Base-by-base conservation (phyloP, 2,888 invertebrate genomes). In the Synanthedon andrenaeformis region DNA sequence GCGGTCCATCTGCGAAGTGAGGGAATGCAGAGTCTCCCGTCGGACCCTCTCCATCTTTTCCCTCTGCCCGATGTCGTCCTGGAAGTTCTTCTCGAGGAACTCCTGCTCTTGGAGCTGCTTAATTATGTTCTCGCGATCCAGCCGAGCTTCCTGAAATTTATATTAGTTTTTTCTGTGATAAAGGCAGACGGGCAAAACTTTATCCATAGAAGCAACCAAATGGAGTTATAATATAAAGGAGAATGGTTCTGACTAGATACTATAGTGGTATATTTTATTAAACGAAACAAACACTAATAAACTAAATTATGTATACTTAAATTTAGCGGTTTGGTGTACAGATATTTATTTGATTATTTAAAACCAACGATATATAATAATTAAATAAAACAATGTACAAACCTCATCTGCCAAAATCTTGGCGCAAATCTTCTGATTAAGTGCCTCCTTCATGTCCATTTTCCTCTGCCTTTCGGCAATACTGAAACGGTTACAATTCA, bases 21-120 rank as follows among this genome's bases (percentile, higher is more conserved):
- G 72, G 0, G 83, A 74, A 0, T 69, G 65, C 51, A 75, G 74
- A 1, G 80, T 79, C 45, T 85, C 82, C 0, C 61, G 56, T 53
- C 76, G 74, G 3, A 67, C 69, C 19, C 73, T 61, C 11, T 86
- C 73, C 8, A 60, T 35, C 57, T 84, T 88, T 52, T 71, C 69
- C 13, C 69, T 58, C 55, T 73, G 79, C 0, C 68, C 67, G 3
- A 74, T 65, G 42, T 88, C 82, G 10, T 82, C 77, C 52, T 79
- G 73, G 0, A 79, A 70, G n/a, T 80, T 69, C 57, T 78, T 85
- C 67, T 89, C 90, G 14, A 88, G 60, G 11, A 68, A 69, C 61
- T 90, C 89, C 62, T 89, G 88, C 56, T 89, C 84, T 67, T 86
- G 79, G 0, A 90, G 72, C 4, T 76, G 66, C 54, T 76, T 79